Percentiles rank a stretch among this genome's conserved stretches.
These are phyloP conservation scores for Orchesella flavescens DNA, from an alignment of 2,888 invertebrate species.

Conservation along the genomic window DNA sequence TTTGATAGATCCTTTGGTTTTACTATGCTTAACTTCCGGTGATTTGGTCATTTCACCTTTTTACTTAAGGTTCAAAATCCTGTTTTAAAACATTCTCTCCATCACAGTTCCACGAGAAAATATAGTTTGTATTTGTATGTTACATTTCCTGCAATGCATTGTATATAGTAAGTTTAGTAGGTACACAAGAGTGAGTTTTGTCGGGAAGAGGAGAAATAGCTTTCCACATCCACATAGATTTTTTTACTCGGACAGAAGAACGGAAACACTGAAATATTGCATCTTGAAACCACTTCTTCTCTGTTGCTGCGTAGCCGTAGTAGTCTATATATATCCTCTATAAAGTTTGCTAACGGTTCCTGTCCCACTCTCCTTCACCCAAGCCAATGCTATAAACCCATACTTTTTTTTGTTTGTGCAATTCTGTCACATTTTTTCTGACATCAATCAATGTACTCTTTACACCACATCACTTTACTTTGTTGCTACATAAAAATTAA, in stretches of 20 bases:
- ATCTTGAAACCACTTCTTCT: conserved; percentile 44
- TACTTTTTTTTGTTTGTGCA: conserved; percentile 54
- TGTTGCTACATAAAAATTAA: neutral
- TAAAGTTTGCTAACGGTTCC: conserved; percentile 4
- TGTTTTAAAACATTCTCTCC: no score
- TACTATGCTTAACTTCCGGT: no score
- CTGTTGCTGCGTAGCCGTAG: neutral
- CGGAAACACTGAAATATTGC: conserved; percentile 62
- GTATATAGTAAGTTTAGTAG: no score
- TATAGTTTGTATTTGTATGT: no score
- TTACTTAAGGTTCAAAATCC: no score
- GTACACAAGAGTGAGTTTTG: no score
- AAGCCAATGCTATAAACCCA: conserved; percentile 3
- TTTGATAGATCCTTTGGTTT: no score
- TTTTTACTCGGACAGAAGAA: conserved; percentile 20
- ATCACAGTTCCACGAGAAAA: no score
- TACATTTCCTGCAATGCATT: no score
- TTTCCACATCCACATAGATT: neutral
- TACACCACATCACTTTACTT: conserved; percentile 14
- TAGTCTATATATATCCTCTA: conserved; percentile 9
- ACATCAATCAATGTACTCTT: conserved; percentile 58
- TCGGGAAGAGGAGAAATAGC: no score
- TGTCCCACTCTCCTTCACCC: neutral
- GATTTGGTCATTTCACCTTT: no score
- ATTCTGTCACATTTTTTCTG: conserved; percentile 64